Evolutionary conservation across 2,888 invertebrate genomes (phyloP).

Genomic region (Tachina grossa): DNA sequence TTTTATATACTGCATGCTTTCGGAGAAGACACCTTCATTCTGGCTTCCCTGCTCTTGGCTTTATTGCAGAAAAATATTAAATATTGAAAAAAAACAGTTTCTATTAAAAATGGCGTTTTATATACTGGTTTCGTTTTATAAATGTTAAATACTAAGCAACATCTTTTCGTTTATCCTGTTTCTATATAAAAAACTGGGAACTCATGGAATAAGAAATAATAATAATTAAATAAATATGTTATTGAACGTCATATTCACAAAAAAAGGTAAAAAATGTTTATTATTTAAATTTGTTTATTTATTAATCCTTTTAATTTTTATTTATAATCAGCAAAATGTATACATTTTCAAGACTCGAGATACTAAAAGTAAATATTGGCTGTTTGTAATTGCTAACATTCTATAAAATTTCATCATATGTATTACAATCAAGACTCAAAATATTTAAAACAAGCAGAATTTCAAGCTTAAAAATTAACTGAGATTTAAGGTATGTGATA

Average conservation of each 20-base stretch:
- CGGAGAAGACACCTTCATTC: not conserved
- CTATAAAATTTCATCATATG: not conserved
- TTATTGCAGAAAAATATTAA: constrained; percentile 24
- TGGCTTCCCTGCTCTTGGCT: constrained; percentile 23
- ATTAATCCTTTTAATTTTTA: not conserved
- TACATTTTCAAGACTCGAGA: constrained; percentile 8
- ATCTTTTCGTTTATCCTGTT: constrained; percentile 8
- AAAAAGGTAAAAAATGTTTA: not conserved
- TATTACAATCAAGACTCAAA: not conserved
- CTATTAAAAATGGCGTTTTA: constrained; percentile 2
- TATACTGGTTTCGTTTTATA: constrained; percentile 39
- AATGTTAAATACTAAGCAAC: constrained; percentile 34
- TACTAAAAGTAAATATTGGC: not conserved
- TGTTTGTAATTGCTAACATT: not conserved
- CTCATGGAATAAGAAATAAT: constrained; percentile 61
- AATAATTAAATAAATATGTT: constrained; percentile 53
- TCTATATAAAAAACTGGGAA: constrained; percentile 50
- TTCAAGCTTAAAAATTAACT: not conserved
- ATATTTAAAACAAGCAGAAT: not conserved
- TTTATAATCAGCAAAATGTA: not conserved
- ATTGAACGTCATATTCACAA: constrained; percentile 9
- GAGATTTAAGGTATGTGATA: not conserved
- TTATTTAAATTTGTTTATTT: not conserved
- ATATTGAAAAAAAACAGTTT: constrained; percentile 16
- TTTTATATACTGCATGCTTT: not conserved